Percentiles rank a stretch among this genome's conserved stretches.
phyloP scores from a whole-genome alignment of 2,888 invertebrate species.

The Epinotia brunnichana region DNA sequence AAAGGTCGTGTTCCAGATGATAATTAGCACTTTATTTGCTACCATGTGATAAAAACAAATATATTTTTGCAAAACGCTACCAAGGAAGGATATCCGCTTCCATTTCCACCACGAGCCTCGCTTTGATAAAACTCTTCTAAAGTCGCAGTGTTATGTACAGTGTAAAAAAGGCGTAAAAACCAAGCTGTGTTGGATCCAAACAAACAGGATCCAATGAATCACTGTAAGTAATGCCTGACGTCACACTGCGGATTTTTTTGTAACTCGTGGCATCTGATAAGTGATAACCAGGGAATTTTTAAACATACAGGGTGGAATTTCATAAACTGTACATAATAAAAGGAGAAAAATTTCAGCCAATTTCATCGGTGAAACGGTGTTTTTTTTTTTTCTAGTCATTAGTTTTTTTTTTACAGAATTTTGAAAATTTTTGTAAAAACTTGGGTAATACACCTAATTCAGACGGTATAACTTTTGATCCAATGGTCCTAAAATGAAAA shows the following conservation, averaged over 20 bases:
- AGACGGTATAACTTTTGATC: no score
- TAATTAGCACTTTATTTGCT: neutral
- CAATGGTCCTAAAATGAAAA: no score
- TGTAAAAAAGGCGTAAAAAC: conserved; percentile 22
- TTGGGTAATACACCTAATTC: no score
- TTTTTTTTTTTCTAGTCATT: no score
- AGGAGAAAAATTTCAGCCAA: no score
- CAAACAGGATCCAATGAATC: conserved; percentile 13
- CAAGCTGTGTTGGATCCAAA: neutral
- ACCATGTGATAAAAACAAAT: conserved; percentile 2
- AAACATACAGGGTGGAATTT: neutral
- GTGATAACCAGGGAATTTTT: conserved; percentile 21
- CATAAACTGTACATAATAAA: no score
- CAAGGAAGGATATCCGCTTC: conserved; percentile 40
- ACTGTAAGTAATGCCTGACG: conserved; percentile 6
- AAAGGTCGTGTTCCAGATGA: neutral
- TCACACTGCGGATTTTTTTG: neutral
- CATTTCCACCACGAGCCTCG: conserved; percentile 32
- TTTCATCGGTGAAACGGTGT: no score
- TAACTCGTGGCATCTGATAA: conserved; percentile 3
- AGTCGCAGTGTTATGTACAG: conserved; percentile 32
- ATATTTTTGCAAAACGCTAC: conserved; percentile 55
- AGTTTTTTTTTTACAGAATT: no score
- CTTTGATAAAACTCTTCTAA: conserved; percentile 56
- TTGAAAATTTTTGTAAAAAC: no score